Percentiles rank a stretch among this genome's conserved stretches.
Evolutionary conservation across 2,797 vertebrate genomes (phyloP).

Genomic region (Picus viridis): DNA sequence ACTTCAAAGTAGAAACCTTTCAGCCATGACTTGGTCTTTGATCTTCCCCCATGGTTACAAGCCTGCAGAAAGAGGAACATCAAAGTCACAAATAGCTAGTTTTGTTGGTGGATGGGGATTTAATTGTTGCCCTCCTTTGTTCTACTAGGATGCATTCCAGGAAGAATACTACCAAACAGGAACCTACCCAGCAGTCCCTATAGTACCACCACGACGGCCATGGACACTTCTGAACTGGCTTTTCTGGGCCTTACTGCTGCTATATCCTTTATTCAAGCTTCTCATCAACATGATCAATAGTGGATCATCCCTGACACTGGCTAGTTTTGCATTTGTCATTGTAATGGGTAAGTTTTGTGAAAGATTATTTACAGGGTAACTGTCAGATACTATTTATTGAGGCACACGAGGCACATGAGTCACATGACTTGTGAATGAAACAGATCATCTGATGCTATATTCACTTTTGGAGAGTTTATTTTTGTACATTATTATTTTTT

Average conservation of each 20-base stretch:
- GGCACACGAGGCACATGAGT: not conserved
- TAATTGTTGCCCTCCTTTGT: constrained; percentile 26
- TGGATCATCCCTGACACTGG: constrained; percentile 85
- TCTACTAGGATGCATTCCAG: constrained; percentile 89
- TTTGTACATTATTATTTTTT: not conserved
- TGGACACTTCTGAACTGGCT: constrained; percentile 93
- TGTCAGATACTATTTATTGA: not conserved
- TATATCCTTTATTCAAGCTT: constrained; percentile 88
- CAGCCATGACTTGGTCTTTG: constrained; percentile 2
- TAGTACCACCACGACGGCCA: constrained; percentile 77
- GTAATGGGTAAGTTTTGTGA: constrained; percentile 84
- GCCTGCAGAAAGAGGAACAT: not conserved
- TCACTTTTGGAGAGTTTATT: not conserved
- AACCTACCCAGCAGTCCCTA: constrained; percentile 81
- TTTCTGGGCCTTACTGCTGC: constrained; percentile 88
- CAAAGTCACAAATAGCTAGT: not conserved
- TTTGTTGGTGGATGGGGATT: not conserved
- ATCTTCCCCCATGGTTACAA: not conserved
- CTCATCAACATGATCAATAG: constrained; percentile 84
- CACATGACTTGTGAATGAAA: not conserved
- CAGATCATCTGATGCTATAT: not conserved
- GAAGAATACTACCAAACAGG: constrained; percentile 87
- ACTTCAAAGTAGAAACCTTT: constrained; percentile 7
- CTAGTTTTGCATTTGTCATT: constrained; percentile 82
- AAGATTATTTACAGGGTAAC: not conserved